phyloP scores from a whole-genome alignment of 2,888 invertebrate genomes.

The Coenonympha glycerion region DNA sequence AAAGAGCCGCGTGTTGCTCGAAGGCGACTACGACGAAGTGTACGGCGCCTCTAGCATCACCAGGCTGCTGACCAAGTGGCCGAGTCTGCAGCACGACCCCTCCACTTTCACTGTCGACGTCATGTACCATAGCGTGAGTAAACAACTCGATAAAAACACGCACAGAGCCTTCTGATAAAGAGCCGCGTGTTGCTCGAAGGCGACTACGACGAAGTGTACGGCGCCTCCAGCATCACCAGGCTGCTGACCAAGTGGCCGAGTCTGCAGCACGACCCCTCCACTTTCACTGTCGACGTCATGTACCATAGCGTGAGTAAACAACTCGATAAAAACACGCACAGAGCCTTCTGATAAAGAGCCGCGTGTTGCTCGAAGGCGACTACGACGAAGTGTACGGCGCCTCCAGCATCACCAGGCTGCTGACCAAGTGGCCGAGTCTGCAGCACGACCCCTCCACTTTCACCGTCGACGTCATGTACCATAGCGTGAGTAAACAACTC shows the following conservation, averaged over 20 bases:
- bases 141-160: too few relatives aligned
- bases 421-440: constrained; percentile 69
- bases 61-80: constrained; percentile 53
- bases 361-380: constrained; percentile 41
- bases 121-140: too few relatives aligned
- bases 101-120: too few relatives aligned
- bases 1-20: neutral
- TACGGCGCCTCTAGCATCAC: constrained; percentile 40
- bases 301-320: too few relatives aligned
- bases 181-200: too few relatives aligned
- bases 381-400: constrained; percentile 39
- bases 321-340: constrained; percentile 40
- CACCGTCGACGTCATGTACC: constrained; percentile 78
- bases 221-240: too few relatives aligned
- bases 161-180: too few relatives aligned
- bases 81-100: constrained; percentile 73
- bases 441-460: constrained; percentile 81
- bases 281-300: too few relatives aligned
- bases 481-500: constrained; percentile 78
- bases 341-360: constrained; percentile 43
- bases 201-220: too few relatives aligned
- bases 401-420: constrained; percentile 37
- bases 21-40: constrained; percentile 24
- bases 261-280: too few relatives aligned
- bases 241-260: too few relatives aligned